Base-by-base conservation (phyloP, 2,113 vertebrate genomes). In the Ondatra zibethicus region DNA sequence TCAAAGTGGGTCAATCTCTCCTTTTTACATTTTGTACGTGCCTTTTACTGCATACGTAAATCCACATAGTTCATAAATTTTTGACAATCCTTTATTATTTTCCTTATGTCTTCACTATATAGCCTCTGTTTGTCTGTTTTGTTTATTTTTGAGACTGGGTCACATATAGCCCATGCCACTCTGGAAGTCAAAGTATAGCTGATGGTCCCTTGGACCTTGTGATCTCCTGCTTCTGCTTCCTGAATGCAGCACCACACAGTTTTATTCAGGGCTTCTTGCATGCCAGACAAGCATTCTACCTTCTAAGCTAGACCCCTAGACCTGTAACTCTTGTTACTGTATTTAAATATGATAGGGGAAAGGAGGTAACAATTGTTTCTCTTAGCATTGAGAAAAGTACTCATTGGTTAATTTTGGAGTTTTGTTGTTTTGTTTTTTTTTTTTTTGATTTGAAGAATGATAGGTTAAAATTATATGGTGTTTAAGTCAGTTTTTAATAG, bases 401-500 rank as follows among this genome's bases (percentile, higher is more conserved):
- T 89, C 8, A 68, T 89, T 92, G 42, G 50, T 73, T 82, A 82
- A 68, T 1, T 68, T 68, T 33, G 66, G 66, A 33, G 31, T 12
- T 31, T 13, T 31, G 13, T 3, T 23, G 63, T 63, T 82, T 78
- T 76, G 52, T n/a, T n/a, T n/a, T n/a, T n/a, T n/a, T n/a, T n/a
- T n/a, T n/a, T n/a, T n/a, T n/a, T n/a, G 12, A 58, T 88, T 89
- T 93, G 50, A 61, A 58, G 11, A 58, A 12, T 90, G 7, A n/a
- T 88, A 77, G 81, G 42, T 95, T 93, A 95, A 93, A 96, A 68
- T 93, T 33, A 85, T 31, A 58, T 70, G 65, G n/a, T 92, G 14
- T 9, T 90, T 16, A 87, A 72, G 66, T 86, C 10, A 58, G 1
- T 85, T 89, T 91, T 93, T 17, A 92, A 3, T 92, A 84, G 76